These are phyloP conservation scores for Cremastobaeus sp. DNA, from an alignment of 2,888 invertebrate species.

Conservation along the genomic window DNA sequence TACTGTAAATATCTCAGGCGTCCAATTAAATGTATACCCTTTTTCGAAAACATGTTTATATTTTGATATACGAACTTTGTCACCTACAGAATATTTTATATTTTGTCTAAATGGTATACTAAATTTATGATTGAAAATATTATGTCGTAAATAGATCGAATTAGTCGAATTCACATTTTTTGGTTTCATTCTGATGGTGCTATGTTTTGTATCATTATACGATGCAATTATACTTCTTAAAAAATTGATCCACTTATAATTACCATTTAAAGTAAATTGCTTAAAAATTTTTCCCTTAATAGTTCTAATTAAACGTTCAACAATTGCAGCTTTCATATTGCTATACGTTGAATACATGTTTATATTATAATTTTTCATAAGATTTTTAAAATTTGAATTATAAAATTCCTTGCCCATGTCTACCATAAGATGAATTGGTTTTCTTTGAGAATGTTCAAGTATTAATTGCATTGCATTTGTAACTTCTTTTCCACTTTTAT, in stretches of 20 bases:
- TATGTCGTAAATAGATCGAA: conserved; percentile 1
- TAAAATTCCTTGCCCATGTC: conserved; percentile 37
- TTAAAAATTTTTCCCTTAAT: conserved; percentile 16
- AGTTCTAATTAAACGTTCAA: conserved; percentile 22
- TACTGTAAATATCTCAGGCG: conserved; percentile 18
- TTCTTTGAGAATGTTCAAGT: conserved; percentile 17
- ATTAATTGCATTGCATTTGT: conserved; percentile 62
- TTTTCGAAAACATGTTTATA: conserved; percentile 27
- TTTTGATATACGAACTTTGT: conserved; percentile 24
- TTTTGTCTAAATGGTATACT: not conserved
- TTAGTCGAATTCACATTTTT: conserved; percentile 18
- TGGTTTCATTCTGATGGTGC: conserved; percentile 32
- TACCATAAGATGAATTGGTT: conserved; percentile 45
- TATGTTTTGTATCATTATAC: conserved; percentile 33
- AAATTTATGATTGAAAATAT: not conserved
- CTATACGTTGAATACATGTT: conserved; percentile 31
- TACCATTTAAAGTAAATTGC: conserved; percentile 15
- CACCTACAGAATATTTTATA: conserved; percentile 5
- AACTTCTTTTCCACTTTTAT: conserved; percentile 64
- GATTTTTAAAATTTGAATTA: conserved; percentile 14
- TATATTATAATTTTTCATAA: conserved; percentile 32
- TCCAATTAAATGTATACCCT: conserved; percentile 22
- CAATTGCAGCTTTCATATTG: conserved; percentile 30
- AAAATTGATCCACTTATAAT: conserved; percentile 9
- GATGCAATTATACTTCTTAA: conserved; percentile 2